Evolutionary conservation across 2,113 vertebrate genomes (phyloP), one percentile per base, ranked within the genome.

Genomic region (Pseudorectes ferrugineus): DNA sequence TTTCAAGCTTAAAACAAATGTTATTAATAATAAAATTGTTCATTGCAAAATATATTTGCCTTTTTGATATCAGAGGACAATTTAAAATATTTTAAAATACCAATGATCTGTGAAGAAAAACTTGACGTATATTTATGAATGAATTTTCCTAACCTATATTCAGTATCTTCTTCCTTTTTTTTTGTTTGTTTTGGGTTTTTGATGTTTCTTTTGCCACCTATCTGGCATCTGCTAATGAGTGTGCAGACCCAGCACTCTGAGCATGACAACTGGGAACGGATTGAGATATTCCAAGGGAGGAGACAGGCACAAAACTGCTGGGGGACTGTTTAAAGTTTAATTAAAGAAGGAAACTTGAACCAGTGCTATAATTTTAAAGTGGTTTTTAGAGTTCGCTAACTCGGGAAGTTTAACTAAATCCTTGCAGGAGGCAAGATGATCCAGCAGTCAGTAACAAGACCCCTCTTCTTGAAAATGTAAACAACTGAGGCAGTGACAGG

Each of bases 331-430:
- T 35, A 75, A 73, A 79, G 28, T 45, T 85, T 73, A 79, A 87
- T 67, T 90, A 85, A 88, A 73, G 35, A 70, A 62, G 12, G 35
- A 89, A 95, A 78, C 8, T 52, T 33, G 26, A 85, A 89, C 16
- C 3, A 22, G 5, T 28, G 26, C 6, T 85, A 21, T 40, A 62
- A 54, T 73, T 93, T 87, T 80, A 35, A 93, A 88, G 38, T 14
- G 45, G 4, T 62, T 81, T 89, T 36, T 59, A 73, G 48, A 73
- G 73, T n/a, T 85, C 15, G 23, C 22, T 90, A 22, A n/a, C 52
- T 76, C 35, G 35, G 17, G 66, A 80, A 88, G 9, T 82, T 89
- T 46, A 42, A 65, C 14, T n/a, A 49, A 81, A 81, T 16, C 16
- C 20, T 74, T 70, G 51, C 40, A 91, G 90, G 93, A 85, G 5